phyloP scores from a whole-genome alignment of 2,888 invertebrate genomes.

The Dolichomitus sp. region DNA sequence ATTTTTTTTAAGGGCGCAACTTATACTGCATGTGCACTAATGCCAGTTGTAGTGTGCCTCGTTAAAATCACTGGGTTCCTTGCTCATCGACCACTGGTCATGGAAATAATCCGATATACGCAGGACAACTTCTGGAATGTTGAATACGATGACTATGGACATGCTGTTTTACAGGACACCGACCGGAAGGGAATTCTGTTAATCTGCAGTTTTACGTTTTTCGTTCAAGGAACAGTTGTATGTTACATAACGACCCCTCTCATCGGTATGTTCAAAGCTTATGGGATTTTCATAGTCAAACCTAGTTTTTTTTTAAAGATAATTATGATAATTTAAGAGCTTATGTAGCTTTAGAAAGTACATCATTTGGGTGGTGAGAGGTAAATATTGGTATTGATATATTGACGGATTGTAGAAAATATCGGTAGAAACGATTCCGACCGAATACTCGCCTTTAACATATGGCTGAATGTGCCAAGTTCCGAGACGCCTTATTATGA shows the following conservation, averaged over 20 bases:
- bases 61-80: conserved; percentile 62
- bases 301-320: neutral
- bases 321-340: neutral
- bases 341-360: neutral
- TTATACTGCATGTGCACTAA: conserved; percentile 55
- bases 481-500: conserved; percentile 60
- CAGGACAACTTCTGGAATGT: conserved; percentile 68
- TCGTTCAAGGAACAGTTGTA: conserved; percentile 60
- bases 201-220: conserved; percentile 67
- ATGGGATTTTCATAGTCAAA: neutral
- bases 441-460: conserved; percentile 62
- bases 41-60: conserved; percentile 57
- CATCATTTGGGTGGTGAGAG: neutral
- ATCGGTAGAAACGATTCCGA: conserved; percentile 69
- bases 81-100: conserved; percentile 37
- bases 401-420: conserved; percentile 63
- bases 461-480: conserved; percentile 44
- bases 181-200: conserved; percentile 64
- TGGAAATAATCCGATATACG: conserved; percentile 60
- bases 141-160: conserved; percentile 61
- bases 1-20: conserved; percentile 62
- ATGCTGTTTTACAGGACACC: conserved; percentile 44
- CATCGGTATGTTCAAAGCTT: conserved; percentile 62
- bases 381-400: neutral
- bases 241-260: conserved; percentile 69